A percentile compares a stretch with the other conserved stretches of the same genome.
These are phyloP conservation scores for Stichopus chloronotus DNA, from an alignment of 35 echinoderm and acorn worm species.

Conservation along the genomic window DNA sequence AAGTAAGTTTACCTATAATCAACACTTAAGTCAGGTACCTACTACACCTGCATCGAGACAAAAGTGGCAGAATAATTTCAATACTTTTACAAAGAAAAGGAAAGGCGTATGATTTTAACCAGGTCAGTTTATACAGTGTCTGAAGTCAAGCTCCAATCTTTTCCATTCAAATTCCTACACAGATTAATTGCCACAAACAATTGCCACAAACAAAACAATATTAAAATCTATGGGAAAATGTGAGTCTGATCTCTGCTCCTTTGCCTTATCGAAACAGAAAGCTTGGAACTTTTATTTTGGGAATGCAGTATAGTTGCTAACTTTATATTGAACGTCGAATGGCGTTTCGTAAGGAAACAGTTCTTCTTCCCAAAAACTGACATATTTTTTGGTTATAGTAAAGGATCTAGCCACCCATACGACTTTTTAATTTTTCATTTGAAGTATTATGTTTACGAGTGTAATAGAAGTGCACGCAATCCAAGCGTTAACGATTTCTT, in stretches of 20 bases:
- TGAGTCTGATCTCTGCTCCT: background rate
- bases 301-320: background rate
- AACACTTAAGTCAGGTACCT: background rate
- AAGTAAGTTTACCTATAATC: background rate
- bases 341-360: background rate
- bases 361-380: background rate
- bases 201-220: background rate
- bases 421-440: slow-evolving; percentile 6
- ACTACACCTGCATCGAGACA: background rate
- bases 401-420: background rate
- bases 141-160: background rate
- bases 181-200: no score
- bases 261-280: background rate
- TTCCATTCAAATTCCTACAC: background rate
- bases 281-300: background rate
- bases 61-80: background rate
- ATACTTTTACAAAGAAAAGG: background rate
- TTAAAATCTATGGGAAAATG: background rate
- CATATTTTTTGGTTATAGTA: background rate
- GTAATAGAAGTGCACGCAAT: background rate
- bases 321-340: background rate
- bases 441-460: slow-evolving; percentile 3
- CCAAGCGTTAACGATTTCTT: background rate
- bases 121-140: no score
- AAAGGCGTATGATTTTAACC: background rate